A percentile compares a stretch with the other conserved stretches of the same genome.
These are phyloP conservation scores for Hozukius guyotensis DNA, from an alignment of 2,797 vertebrate species.

Conservation along the genomic window DNA sequence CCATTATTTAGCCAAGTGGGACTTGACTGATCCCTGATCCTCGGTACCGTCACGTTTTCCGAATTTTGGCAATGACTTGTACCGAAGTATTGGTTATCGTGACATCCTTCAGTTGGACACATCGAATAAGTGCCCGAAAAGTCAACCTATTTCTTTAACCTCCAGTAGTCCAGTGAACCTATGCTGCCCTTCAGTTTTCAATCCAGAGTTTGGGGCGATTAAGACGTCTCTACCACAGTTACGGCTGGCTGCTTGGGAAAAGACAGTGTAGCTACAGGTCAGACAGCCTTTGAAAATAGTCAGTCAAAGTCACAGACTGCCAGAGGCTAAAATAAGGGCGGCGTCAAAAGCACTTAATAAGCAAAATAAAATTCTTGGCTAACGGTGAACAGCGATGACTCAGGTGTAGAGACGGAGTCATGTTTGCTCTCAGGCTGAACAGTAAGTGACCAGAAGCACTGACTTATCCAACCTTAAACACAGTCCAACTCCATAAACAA, in stretches of 20 bases:
- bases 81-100: too few relatives aligned
- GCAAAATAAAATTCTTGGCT: neutral
- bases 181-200: neutral
- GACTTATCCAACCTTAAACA: slow-evolving; percentile 7
- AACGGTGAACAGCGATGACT: slow-evolving; percentile 7
- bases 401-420: neutral
- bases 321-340: neutral
- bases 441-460: slow-evolving; percentile 7
- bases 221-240: neutral
- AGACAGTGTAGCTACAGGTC: neutral
- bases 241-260: neutral
- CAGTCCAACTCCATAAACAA: slow-evolving; percentile 7
- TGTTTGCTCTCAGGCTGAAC: slow-evolving; percentile 10
- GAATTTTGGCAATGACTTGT: too few relatives aligned
- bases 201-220: neutral
- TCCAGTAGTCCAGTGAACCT: neutral
- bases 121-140: neutral
- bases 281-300: neutral
- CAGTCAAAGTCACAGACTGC: neutral
- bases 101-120: neutral
- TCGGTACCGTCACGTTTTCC: too few relatives aligned
- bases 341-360: slow-evolving; percentile 3
- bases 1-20: too few relatives aligned
- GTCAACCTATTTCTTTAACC: neutral
- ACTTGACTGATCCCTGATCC: too few relatives aligned